Percentiles rank a stretch among this genome's conserved stretches.
These are phyloP conservation scores for Silurus meridionalis DNA, from an alignment of 2,113 vertebrate species.

Conservation along the genomic window DNA sequence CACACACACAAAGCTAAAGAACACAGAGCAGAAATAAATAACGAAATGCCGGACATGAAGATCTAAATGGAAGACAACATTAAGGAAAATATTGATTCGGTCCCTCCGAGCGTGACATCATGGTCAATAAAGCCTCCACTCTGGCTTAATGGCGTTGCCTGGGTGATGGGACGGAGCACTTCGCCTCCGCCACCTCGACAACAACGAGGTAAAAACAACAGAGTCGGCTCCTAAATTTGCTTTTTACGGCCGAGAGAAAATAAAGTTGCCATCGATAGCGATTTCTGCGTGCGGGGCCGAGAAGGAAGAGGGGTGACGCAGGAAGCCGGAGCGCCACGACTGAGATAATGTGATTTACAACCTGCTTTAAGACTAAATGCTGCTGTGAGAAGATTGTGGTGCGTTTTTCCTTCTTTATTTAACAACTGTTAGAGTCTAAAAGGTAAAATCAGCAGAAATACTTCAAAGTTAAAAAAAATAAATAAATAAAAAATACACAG, in stretches of 20 bases:
- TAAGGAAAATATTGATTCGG: constrained; percentile 65
- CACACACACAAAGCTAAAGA: constrained; percentile 22
- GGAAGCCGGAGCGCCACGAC: neutral
- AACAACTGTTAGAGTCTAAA: neutral
- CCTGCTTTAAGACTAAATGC: neutral
- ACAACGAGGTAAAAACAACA: constrained; percentile 53
- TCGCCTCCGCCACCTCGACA: constrained; percentile 52
- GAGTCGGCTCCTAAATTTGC: constrained; percentile 41
- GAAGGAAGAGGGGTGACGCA: neutral
- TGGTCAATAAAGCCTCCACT: constrained; percentile 61
- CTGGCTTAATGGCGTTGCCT: constrained; percentile 55
- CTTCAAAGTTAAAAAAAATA: no score
- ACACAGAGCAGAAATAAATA: constrained; percentile 43
- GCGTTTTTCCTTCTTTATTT: neutral
- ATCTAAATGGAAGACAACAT: constrained; percentile 59
- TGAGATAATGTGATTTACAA: neutral
- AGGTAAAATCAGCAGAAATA: neutral
- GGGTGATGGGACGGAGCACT: constrained; percentile 52
- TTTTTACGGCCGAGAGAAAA: constrained; percentile 58
- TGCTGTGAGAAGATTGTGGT: neutral
- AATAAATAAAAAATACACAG: neutral
- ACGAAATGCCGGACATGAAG: constrained; percentile 43
- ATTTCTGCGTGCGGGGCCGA: constrained; percentile 44
- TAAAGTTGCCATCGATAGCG: constrained; percentile 58
- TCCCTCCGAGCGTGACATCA: constrained; percentile 58